These are phyloP conservation scores for Artemia sinica DNA, from an alignment of 2,888 invertebrate species.

Conservation along the genomic window DNA sequence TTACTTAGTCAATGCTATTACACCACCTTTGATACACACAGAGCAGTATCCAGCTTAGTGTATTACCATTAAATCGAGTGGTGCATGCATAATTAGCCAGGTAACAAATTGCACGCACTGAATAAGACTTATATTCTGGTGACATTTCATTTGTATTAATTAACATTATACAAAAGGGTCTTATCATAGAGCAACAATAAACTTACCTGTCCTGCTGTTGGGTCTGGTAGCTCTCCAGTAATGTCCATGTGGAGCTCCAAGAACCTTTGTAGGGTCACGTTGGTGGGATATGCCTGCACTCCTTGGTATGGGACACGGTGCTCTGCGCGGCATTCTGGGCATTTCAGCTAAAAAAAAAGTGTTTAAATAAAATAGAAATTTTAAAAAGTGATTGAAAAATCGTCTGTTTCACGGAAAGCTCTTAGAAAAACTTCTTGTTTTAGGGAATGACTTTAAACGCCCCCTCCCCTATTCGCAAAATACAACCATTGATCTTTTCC, in stretches of 20 bases:
- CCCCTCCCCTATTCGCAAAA: too few species aligned
- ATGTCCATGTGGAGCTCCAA: constrained; percentile 84
- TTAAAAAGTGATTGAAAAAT: too few species aligned
- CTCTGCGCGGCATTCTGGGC: constrained; percentile 93
- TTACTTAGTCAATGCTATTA: neutral
- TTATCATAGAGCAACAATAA: too few species aligned
- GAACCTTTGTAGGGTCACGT: constrained; percentile 84
- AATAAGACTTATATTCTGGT: neutral
- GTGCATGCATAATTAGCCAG: neutral
- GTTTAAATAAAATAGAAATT: neutral
- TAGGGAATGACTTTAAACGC: too few species aligned
- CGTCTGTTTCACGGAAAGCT: too few species aligned
- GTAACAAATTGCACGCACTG: neutral
- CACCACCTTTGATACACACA: neutral
- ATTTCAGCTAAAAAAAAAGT: constrained; percentile 54
- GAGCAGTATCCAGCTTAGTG: neutral
- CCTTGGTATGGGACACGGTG: constrained; percentile 91
- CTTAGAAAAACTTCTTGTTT: too few species aligned
- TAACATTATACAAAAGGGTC: too few species aligned
- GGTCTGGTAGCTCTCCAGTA: constrained; percentile 74
- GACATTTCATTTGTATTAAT: neutral
- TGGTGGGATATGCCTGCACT: constrained; percentile 82
- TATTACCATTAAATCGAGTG: neutral
- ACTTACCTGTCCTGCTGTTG: constrained; percentile 47
- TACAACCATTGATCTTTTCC: too few species aligned